Percentiles rank a stretch among this genome's conserved stretches.
phyloP scores from a whole-genome alignment of 2,113 vertebrate species.

The Pao palembangensis region DNA sequence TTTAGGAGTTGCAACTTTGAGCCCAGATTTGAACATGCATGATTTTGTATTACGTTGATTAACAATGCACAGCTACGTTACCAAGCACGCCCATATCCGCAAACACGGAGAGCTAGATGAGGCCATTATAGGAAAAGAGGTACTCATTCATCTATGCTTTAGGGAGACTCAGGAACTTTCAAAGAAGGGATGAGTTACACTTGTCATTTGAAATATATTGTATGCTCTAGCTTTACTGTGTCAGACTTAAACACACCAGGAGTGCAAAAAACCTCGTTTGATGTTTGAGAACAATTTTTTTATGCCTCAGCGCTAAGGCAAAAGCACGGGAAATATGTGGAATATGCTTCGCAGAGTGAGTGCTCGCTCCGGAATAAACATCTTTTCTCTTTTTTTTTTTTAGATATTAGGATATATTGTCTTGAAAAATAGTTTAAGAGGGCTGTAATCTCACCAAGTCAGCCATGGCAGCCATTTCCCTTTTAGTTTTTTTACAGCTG shows the following conservation, averaged over 20 bases:
- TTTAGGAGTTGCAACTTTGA: no score
- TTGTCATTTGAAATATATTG: background rate
- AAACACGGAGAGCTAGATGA: no score
- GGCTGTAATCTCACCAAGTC: background rate
- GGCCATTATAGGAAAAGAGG: background rate
- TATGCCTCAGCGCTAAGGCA: background rate
- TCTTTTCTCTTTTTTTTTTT: no score
- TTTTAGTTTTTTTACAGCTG: slow-evolving; percentile 25
- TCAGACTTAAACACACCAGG: background rate
- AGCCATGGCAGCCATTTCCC: slow-evolving; percentile 28
- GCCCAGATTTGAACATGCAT: no score
- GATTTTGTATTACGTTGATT: no score
- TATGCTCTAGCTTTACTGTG: background rate
- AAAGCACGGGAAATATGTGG: background rate
- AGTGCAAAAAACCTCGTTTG: background rate
- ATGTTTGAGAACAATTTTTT: slow-evolving; percentile 1
- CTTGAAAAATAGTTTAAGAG: no score
- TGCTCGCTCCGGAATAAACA: background rate
- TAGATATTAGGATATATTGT: no score
- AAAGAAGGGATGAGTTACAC: background rate
- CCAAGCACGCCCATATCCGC: no score
- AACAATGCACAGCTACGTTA: no score
- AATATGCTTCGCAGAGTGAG: background rate
- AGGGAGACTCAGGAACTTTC: background rate
- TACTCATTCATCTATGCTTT: background rate